phyloP scores from a whole-genome alignment of 2,797 vertebrate species.

The Cirrhinus mrigala region DNA sequence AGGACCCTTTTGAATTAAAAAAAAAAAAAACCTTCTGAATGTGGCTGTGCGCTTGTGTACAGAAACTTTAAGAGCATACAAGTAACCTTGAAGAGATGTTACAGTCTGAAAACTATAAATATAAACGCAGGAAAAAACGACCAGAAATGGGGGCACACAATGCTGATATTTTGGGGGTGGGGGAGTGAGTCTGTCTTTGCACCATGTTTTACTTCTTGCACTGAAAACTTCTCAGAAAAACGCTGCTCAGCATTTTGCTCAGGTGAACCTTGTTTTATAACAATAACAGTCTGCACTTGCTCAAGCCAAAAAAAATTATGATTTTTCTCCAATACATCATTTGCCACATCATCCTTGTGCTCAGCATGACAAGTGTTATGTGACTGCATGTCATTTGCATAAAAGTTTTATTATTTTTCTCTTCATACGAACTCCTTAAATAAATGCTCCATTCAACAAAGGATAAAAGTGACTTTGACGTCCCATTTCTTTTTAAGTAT shows the following conservation, averaged over 20 bases:
- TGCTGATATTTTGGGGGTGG: neutral
- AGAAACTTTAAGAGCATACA: neutral
- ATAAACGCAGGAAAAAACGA: neutral
- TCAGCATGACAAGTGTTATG: constrained; percentile 4
- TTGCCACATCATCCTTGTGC: constrained; percentile 9
- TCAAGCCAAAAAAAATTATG: neutral
- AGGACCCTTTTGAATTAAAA: neutral
- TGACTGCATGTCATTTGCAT: constrained; percentile 14
- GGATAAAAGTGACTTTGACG: constrained; percentile 38
- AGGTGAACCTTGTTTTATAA: constrained; percentile 9
- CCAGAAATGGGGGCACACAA: neutral
- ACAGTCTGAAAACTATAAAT: neutral
- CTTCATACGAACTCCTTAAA: neutral
- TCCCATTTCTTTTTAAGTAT: constrained; percentile 29
- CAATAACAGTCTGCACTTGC: neutral
- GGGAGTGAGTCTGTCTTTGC: neutral
- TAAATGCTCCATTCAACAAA: constrained; percentile 13
- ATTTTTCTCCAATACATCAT: neutral
- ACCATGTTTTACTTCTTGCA: neutral
- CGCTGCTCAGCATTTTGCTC: constrained; percentile 6
- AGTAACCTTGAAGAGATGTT: neutral
- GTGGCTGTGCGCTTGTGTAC: neutral
- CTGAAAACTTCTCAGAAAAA: neutral
- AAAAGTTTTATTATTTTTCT: constrained; percentile 18
- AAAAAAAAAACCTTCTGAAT: neutral